Evolutionary conservation across 1,140 invertebrate species (phyloP).

Genomic region (Habropoda laboriosa): DNA sequence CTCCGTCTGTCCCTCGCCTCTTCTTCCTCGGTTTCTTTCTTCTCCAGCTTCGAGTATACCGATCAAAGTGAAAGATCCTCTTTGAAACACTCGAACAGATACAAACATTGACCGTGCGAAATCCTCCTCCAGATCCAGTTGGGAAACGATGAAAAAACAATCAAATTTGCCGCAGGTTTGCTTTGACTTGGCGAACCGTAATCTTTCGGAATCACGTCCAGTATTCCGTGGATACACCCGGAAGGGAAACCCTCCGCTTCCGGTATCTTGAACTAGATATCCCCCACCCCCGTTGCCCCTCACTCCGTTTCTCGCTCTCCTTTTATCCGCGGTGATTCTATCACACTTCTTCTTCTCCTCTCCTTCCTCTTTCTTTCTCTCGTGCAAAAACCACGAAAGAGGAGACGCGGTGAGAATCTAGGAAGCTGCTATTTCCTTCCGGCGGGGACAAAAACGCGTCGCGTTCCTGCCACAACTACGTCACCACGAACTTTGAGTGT

Average conservation of each 20-base stretch:
- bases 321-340: neutral
- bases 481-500: conserved; percentile 80
- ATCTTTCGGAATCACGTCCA: neutral
- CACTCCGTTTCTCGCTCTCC: neutral
- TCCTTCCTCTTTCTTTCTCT: neutral
- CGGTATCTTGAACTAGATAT: conserved; percentile 38
- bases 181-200: conserved; percentile 6
- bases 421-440: conserved; percentile 65
- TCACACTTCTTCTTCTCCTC: neutral
- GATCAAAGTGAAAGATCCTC: conserved; percentile 42
- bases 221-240: no score
- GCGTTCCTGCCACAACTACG: conserved; percentile 79
- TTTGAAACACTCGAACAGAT: conserved; percentile 28
- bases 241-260: conserved; percentile 51
- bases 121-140: conserved; percentile 22
- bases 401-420: conserved; percentile 19
- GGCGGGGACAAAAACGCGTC: conserved; percentile 76
- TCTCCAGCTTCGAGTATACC: neutral
- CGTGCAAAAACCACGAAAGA: neutral
- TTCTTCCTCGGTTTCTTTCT: conserved; percentile 4
- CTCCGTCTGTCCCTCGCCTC: conserved; percentile 23
- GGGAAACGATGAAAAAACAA: conserved; percentile 36
- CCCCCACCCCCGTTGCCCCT: conserved; percentile 32
- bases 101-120: conserved; percentile 25
- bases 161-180: conserved; percentile 30